Evolutionary conservation across 2,797 vertebrate genomes (phyloP).

Genomic region (Hydrolagus colliei): DNA sequence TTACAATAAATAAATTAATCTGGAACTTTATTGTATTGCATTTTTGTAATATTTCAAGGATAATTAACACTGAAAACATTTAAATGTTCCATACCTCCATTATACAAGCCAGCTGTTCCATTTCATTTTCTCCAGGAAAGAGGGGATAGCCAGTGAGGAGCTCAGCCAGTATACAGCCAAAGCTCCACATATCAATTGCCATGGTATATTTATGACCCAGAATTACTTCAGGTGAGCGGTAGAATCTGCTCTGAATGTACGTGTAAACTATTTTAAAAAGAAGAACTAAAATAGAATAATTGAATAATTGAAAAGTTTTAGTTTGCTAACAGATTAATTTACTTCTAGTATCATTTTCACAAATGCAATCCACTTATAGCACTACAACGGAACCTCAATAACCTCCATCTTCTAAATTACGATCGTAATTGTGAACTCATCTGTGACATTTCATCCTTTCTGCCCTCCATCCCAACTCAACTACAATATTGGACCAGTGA

Average conservation of each 20-base stretch:
- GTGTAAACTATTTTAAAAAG: slow-evolving; percentile 66
- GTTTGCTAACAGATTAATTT: too few species aligned
- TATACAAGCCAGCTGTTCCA: slow-evolving; percentile 86
- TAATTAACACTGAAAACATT: background rate
- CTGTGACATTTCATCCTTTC: too few species aligned
- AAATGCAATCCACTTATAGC: too few species aligned
- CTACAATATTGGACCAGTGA: too few species aligned
- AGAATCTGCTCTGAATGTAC: slow-evolving; percentile 90
- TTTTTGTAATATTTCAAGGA: too few species aligned
- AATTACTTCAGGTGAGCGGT: slow-evolving; percentile 87
- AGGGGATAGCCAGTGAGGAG: slow-evolving; percentile 80
- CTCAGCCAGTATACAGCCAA: slow-evolving; percentile 86
- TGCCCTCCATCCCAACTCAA: too few species aligned
- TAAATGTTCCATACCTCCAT: slow-evolving; percentile 71
- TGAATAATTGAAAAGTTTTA: background rate
- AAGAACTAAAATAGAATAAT: background rate
- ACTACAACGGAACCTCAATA: too few species aligned
- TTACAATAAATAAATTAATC: background rate
- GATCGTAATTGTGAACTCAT: too few species aligned
- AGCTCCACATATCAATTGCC: slow-evolving; percentile 94
- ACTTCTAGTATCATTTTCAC: too few species aligned
- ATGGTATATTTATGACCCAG: slow-evolving; percentile 82
- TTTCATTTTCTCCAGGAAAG: slow-evolving; percentile 83
- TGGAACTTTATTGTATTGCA: background rate
- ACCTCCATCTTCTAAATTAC: too few species aligned